A percentile compares a stretch with the other conserved stretches of the same genome.
Conservation (phyloP, 2,888 invertebrate genomes). For the Ctena decussata region DNA sequence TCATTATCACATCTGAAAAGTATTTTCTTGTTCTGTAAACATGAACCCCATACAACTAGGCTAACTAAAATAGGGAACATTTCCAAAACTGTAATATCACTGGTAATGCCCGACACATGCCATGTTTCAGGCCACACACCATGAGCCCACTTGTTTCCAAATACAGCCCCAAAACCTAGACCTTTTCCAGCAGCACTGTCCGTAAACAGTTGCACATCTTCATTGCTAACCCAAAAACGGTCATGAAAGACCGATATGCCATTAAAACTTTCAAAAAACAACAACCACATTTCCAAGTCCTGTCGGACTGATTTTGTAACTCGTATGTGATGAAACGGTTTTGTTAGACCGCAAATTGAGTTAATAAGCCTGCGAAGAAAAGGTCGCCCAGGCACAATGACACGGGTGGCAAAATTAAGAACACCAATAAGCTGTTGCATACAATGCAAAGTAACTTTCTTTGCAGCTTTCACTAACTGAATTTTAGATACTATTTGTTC, state of each 20-base stretch:
- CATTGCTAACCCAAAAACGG: not conserved
- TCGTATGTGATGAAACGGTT: not conserved
- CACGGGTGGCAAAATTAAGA: slow-evolving; percentile 4
- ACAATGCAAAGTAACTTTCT: not conserved
- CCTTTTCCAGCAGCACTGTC: not conserved
- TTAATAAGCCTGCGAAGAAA: slow-evolving; percentile 19
- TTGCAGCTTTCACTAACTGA: not conserved
- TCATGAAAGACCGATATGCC: not conserved
- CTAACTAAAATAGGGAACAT: not conserved
- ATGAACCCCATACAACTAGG: not conserved
- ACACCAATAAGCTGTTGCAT: slow-evolving; percentile 15
- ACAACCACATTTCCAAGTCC: slow-evolving; percentile 8
- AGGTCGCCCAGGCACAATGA: slow-evolving; percentile 4
- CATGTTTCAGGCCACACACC: too few species aligned
- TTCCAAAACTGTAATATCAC: slow-evolving; percentile 1
- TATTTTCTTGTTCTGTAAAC: not conserved
- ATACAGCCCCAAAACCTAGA: not conserved
- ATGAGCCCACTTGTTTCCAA: not conserved
- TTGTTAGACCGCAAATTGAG: not conserved
- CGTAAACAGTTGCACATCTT: not conserved
- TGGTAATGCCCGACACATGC: not conserved
- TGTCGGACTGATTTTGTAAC: not conserved
- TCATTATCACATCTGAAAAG: not conserved
- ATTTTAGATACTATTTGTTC: not conserved
- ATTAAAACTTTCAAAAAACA: not conserved